Percentiles rank a stretch among this genome's conserved stretches.
phyloP scores from a whole-genome alignment of 1,140 invertebrate species.

The Pseudoatta argentina region DNA sequence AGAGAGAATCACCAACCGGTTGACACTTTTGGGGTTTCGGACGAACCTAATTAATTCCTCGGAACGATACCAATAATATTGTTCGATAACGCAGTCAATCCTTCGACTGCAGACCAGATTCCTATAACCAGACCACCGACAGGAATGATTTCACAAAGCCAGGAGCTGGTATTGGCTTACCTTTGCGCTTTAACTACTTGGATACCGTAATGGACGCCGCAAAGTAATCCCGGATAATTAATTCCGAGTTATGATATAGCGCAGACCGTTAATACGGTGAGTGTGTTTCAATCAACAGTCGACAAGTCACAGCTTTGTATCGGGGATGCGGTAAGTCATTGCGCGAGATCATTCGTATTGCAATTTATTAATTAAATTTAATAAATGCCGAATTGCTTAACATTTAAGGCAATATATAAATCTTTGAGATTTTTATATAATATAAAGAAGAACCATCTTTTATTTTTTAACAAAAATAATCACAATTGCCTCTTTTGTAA shows the following conservation, averaged over 20 bases:
- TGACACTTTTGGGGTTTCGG: constrained; percentile 56
- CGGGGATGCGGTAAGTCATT: not conserved
- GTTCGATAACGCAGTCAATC: constrained; percentile 50
- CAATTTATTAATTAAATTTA: not conserved
- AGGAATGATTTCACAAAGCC: constrained; percentile 70
- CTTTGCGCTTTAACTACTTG: constrained; percentile 57
- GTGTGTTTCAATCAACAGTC: constrained; percentile 61
- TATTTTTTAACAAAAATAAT: not conserved
- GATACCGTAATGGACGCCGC: constrained; percentile 59
- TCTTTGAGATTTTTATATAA: not conserved
- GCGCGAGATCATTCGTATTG: not conserved
- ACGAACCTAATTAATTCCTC: constrained; percentile 66
- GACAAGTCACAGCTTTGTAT: constrained; percentile 48
- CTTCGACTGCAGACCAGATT: constrained; percentile 45
- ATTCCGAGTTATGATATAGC: constrained; percentile 64
- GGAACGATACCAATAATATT: constrained; percentile 61
- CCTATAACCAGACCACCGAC: constrained; percentile 46
- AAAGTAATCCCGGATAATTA: constrained; percentile 73
- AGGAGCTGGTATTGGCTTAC: constrained; percentile 51
- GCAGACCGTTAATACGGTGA: constrained; percentile 53
- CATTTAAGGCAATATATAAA: not conserved
- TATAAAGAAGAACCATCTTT: not conserved
- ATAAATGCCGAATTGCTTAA: not conserved
- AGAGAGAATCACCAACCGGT: not conserved
- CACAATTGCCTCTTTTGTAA: not conserved